These are phyloP conservation scores for Neoaliturus tenellus DNA, from an alignment of 2,888 invertebrate genomes.

Conservation along the genomic window DNA sequence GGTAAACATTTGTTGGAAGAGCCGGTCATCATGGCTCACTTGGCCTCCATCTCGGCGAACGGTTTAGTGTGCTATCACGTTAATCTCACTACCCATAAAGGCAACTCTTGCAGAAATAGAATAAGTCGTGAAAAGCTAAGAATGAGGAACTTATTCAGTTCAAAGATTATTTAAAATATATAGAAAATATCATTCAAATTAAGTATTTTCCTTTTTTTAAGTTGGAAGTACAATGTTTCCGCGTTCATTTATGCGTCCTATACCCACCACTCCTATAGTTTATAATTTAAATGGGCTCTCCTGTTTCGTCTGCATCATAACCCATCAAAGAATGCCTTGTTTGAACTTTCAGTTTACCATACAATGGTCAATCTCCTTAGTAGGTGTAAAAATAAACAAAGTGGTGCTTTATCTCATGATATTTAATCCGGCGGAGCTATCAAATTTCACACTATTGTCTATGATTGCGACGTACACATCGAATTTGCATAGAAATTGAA, in stretches of 20 bases:
- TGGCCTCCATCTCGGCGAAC: background rate
- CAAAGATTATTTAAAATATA: too few relatives aligned
- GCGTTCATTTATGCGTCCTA: too few relatives aligned
- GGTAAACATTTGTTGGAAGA: slow-evolving; percentile 16
- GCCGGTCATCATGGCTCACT: background rate
- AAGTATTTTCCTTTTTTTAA: too few relatives aligned
- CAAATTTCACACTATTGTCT: slow-evolving; percentile 35
- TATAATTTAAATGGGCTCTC: too few relatives aligned
- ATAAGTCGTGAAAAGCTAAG: too few relatives aligned
- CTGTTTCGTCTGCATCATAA: background rate
- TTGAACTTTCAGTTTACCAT: background rate
- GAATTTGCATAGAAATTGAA: slow-evolving; percentile 32
- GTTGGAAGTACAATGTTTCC: too few relatives aligned
- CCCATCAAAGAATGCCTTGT: slow-evolving; percentile 1
- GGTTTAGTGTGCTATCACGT: background rate
- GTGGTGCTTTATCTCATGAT: background rate
- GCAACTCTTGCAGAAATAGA: too few relatives aligned
- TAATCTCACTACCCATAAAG: too few relatives aligned
- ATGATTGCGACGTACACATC: background rate
- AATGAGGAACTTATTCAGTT: too few relatives aligned
- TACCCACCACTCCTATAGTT: too few relatives aligned
- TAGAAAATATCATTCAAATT: too few relatives aligned
- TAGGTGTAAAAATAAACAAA: slow-evolving; percentile 35
- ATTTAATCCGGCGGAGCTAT: background rate
- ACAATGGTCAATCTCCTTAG: slow-evolving; percentile 15